A percentile compares a stretch with the other conserved stretches of the same genome.
These are phyloP conservation scores for Pammene fasciana DNA, from an alignment of 2,888 invertebrate species.

Conservation along the genomic window DNA sequence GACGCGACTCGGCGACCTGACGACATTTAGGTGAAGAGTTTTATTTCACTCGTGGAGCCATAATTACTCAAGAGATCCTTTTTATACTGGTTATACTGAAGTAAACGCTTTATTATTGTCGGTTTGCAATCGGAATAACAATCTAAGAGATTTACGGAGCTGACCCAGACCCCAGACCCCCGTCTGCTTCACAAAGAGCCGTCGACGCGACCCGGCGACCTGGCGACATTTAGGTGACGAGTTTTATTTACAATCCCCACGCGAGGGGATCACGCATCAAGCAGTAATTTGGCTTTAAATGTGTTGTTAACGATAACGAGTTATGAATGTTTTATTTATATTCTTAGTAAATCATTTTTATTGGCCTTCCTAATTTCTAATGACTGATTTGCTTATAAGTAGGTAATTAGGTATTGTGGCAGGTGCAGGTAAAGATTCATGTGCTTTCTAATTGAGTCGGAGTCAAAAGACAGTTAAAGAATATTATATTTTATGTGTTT, in stretches of 20 bases:
- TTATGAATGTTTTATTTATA: slow-evolving; percentile 9
- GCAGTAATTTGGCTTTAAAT: slow-evolving; percentile 23
- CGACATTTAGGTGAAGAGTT: slow-evolving; percentile 44
- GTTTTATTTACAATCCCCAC: slow-evolving; percentile 35
- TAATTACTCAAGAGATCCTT: neutral
- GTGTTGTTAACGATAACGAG: slow-evolving; percentile 17
- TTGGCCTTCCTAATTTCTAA: slow-evolving; percentile 1
- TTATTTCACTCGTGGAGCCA: slow-evolving; percentile 31
- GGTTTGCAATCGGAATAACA: neutral
- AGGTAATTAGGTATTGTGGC: too few species aligned
- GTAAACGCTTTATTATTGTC: neutral
- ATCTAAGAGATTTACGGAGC: slow-evolving; percentile 13
- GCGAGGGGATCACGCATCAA: slow-evolving; percentile 36
- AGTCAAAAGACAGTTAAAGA: too few species aligned
- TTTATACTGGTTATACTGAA: neutral
- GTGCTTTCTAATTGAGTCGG: too few species aligned
- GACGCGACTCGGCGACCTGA: slow-evolving; percentile 60
- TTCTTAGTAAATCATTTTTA: neutral
- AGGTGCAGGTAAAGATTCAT: too few species aligned
- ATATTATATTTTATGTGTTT: too few species aligned
- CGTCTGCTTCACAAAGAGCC: slow-evolving; percentile 64
- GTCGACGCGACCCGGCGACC: slow-evolving; percentile 64
- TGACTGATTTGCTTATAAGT: neutral
- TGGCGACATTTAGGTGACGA: slow-evolving; percentile 44
- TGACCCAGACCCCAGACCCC: slow-evolving; percentile 51